Conservation (phyloP, 2,113 vertebrate species). For the Dromas ardeola region DNA sequence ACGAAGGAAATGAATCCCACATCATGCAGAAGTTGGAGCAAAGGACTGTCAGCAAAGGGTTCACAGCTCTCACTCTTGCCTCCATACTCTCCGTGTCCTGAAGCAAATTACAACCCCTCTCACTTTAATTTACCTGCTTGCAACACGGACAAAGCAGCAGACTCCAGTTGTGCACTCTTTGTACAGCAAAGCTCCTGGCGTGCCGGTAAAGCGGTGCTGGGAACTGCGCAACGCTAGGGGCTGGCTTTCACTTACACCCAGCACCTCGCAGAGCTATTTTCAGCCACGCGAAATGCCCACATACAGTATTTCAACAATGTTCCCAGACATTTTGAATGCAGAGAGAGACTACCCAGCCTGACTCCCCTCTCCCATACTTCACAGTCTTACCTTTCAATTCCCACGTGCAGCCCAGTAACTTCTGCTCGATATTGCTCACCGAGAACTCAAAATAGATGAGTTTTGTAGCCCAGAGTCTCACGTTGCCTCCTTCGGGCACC, state of each 20-base stretch:
- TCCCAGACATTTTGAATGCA: background rate
- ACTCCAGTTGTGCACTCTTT: background rate
- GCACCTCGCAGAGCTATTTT: slow-evolving; percentile 23
- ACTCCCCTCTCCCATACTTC: background rate
- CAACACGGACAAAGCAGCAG: background rate
- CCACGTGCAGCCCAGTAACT: background rate
- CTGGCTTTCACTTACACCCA: background rate
- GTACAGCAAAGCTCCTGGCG: background rate
- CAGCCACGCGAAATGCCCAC: background rate
- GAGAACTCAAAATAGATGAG: background rate
- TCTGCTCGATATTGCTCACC: background rate
- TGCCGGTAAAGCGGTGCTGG: background rate
- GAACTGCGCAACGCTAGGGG: background rate
- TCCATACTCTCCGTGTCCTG: background rate
- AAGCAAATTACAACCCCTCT: background rate
- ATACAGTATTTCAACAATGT: background rate
- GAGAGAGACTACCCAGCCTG: background rate
- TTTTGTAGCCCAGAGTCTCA: background rate
- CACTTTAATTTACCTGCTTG: slow-evolving; percentile 26
- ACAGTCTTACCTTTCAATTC: background rate
- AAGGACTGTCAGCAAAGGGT: background rate
- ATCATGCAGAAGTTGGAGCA: background rate
- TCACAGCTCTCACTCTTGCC: background rate
- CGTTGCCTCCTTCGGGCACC: background rate
- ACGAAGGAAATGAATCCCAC: background rate